Conservation (phyloP, 2,797 vertebrate genomes). For the Odontamblyopus rebecca region DNA sequence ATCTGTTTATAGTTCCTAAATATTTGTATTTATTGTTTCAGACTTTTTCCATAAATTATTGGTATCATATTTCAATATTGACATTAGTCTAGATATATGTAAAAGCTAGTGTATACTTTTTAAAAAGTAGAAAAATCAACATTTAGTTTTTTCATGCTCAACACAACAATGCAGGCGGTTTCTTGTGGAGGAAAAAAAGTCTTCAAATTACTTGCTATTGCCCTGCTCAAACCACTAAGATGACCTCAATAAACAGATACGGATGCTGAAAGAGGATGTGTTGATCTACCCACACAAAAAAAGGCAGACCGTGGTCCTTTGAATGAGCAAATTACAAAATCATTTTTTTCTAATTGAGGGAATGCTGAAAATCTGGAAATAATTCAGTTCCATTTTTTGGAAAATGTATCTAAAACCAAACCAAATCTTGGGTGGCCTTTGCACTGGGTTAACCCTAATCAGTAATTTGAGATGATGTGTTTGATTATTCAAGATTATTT, state of each 20-base stretch:
- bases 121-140: too few species aligned
- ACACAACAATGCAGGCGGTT: too few species aligned
- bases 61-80: too few species aligned
- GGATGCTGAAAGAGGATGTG: too few species aligned
- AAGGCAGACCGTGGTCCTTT: slow-evolving; percentile 6
- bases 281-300: too few species aligned
- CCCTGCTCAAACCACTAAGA: too few species aligned
- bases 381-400: not conserved
- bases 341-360: not conserved
- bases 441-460: not conserved
- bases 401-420: not conserved
- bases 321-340: slow-evolving; percentile 23
- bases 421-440: not conserved
- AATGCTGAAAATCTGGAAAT: slow-evolving; percentile 11
- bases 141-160: too few species aligned
- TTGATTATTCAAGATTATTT: not conserved
- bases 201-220: too few species aligned
- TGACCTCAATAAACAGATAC: too few species aligned
- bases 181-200: too few species aligned
- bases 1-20: not conserved
- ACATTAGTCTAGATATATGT: too few species aligned
- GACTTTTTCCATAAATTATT: not conserved
- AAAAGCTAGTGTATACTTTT: too few species aligned
- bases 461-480: slow-evolving; percentile 1
- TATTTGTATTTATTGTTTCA: not conserved